Conservation (phyloP, 2,113 vertebrate genomes). For the Dipodomys spectabilis region DNA sequence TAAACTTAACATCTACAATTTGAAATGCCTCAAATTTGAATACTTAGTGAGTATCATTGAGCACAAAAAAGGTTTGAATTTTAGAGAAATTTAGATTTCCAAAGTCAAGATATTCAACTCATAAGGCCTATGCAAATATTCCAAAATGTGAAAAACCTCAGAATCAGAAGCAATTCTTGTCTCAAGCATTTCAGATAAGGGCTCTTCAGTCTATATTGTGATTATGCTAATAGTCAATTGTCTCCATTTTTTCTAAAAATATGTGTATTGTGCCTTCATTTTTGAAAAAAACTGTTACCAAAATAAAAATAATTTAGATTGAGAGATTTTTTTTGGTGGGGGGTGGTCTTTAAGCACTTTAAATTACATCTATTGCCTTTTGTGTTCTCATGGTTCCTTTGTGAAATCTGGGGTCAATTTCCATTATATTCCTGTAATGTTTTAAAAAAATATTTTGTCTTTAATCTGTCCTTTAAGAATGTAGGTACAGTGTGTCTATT, state of each 20-base stretch:
- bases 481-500: not conserved
- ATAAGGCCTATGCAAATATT: not conserved
- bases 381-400: conserved; percentile 3
- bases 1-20: not conserved
- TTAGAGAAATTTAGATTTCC: not conserved
- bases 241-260: not conserved
- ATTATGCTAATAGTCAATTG: not conserved
- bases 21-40: not conserved
- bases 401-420: not conserved
- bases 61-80: not conserved
- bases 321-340: not conserved
- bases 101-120: not conserved
- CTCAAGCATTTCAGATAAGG: not conserved
- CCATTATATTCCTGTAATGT: not conserved
- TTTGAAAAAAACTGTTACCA: not conserved
- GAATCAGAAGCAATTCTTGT: not conserved
- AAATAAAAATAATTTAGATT: not conserved
- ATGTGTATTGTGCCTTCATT: conserved; percentile 34
- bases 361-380: not conserved
- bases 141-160: not conserved
- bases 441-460: not conserved
- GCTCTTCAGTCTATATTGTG: not conserved
- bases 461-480: not conserved
- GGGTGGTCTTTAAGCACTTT: not conserved
- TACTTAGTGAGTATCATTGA: not conserved